Conservation (phyloP, 2,113 vertebrate species). For the Lagopus leucura region DNA sequence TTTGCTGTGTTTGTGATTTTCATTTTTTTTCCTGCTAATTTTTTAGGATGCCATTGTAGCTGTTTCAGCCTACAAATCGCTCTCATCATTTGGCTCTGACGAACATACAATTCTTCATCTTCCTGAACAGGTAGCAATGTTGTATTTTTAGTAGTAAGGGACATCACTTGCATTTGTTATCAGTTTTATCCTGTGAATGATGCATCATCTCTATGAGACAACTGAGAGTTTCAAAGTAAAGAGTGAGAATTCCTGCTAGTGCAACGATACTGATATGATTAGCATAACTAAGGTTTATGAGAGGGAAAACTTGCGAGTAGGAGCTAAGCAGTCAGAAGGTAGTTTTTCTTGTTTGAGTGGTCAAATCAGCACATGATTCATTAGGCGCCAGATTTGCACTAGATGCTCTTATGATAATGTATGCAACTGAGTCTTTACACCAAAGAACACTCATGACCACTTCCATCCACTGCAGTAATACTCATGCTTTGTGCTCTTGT, state of each 20-base stretch:
- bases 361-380: background rate
- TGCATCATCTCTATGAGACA: background rate
- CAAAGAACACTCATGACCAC: background rate
- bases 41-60: constrained; percentile 84
- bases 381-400: background rate
- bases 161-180: background rate
- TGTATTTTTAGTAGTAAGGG: background rate
- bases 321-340: background rate
- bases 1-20: background rate
- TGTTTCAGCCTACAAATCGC: constrained; percentile 88
- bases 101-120: constrained; percentile 87
- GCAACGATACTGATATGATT: background rate
- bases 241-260: background rate
- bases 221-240: background rate
- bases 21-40: background rate
- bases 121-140: constrained; percentile 83
- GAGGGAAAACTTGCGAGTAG: background rate
- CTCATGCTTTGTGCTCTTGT: background rate
- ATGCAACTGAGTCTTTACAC: background rate
- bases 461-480: background rate
- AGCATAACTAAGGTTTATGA: background rate
- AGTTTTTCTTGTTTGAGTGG: background rate
- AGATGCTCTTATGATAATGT: background rate
- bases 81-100: constrained; percentile 83
- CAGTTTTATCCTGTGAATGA: background rate